Evolutionary conservation across 2,113 vertebrate genomes (phyloP).

Genomic region (Geococcyx californianus): DNA sequence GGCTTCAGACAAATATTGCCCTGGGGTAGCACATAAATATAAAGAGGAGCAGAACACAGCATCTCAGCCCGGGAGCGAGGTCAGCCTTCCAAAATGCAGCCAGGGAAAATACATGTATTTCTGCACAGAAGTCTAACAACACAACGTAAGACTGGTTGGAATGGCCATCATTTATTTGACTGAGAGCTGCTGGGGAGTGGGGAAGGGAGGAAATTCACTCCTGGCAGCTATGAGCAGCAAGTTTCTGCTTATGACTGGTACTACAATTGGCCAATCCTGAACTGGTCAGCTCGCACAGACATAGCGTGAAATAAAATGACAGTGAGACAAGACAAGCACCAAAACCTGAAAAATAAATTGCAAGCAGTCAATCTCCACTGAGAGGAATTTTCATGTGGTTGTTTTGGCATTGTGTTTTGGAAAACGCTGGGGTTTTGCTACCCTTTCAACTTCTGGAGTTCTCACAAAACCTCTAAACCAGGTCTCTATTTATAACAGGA

Average conservation of each 20-base stretch:
- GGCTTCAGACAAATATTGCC: background rate
- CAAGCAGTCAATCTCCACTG: background rate
- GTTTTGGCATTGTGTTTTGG: constrained; percentile 46
- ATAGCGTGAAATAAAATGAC: background rate
- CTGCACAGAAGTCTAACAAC: background rate
- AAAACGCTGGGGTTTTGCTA: constrained; percentile 46
- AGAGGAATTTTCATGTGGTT: constrained; percentile 47
- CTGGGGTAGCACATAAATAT: background rate
- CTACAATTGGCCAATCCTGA: background rate
- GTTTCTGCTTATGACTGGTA: background rate
- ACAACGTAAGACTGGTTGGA: background rate
- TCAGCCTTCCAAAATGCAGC: background rate
- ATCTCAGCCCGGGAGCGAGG: background rate
- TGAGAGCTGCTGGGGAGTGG: background rate
- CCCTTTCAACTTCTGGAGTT: constrained; percentile 59
- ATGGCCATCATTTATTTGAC: background rate
- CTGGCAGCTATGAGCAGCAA: background rate
- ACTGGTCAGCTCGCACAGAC: background rate
- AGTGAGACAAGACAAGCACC: background rate
- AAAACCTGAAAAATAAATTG: background rate
- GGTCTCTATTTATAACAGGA: constrained; percentile 56
- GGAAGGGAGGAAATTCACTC: background rate
- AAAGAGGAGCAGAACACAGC: background rate
- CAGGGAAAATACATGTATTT: background rate
- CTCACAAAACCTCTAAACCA: constrained; percentile 63